Evolutionary conservation across 1,140 invertebrate genomes (phyloP), one percentile per base, ranked within the genome.

Genomic region (Drosophila ogumai): DNA sequence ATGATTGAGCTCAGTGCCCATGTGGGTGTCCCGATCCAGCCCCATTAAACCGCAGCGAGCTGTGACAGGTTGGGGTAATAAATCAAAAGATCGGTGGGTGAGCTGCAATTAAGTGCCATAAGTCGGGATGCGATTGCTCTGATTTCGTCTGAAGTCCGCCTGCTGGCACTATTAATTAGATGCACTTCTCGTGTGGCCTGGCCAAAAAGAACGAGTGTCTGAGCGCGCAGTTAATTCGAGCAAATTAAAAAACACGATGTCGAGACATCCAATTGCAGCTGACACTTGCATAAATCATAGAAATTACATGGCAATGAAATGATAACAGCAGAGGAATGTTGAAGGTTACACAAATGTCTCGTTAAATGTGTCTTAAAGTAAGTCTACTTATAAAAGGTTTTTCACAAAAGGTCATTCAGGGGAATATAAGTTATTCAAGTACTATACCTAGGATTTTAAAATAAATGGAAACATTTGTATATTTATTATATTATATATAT

Each of bases 151-250:
- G 12, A n/a, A 54, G 17, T 25, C 31, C 40, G 49, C 64, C 38
- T 36, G 43, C 54, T 82, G 73, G 67, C 68, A 72, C 32, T 40
- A 44, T 81, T 90, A 88, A 90, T 84, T 84, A 82, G 77, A 69
- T 90, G 80, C 85, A 88, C 56, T 90, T 69, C 44, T 85, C 66
- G 59, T 56, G 63, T 75, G 56, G n/a, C 50, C 54, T 43, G 54
- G 41, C 79, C 65, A 77, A 66, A 81, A 40, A 55, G 47, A 59
- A 41, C 47, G 13, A 61, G 22, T 63, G 55, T 40, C 50, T 60
- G 34, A 49, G 65, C 63, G 58, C 59, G 59, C 75, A 50, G 47
- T 88, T 66, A 88, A 88, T 87, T 87, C 67, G 43, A 57, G 67
- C 73, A 80, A 72, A 88, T 88, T 87, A 84, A 69, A 67, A 60